Conservation (phyloP, 2,797 vertebrate genomes). For the Lerista edwardsae region DNA sequence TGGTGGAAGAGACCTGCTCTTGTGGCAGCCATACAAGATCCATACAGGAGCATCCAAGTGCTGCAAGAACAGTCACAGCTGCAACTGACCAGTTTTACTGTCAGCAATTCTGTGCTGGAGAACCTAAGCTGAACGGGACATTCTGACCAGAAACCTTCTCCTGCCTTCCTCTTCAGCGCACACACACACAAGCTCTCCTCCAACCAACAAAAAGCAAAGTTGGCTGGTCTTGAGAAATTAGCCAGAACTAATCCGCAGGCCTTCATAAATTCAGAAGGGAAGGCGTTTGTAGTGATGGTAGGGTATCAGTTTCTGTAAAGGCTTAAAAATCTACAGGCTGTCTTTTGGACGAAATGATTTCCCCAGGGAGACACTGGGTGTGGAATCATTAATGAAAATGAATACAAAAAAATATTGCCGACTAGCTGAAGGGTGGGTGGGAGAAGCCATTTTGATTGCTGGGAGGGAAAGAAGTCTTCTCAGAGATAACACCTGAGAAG, state of each 20-base stretch:
- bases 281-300: too few species aligned
- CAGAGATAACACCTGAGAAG: constrained; percentile 1
- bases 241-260: neutral
- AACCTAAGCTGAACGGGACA: neutral
- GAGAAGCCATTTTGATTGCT: neutral
- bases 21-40: neutral
- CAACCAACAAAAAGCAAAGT: neutral
- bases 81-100: neutral
- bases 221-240: neutral
- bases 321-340: neutral
- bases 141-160: neutral
- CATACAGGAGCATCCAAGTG: neutral
- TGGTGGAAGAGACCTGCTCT: neutral
- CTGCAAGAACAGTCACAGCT: neutral
- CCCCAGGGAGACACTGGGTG: neutral
- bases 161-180: neutral
- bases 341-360: neutral
- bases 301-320: too few species aligned
- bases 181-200: neutral
- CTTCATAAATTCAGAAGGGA: neutral
- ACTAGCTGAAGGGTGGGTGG: neutral
- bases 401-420: neutral
- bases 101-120: neutral
- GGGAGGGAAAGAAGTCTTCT: neutral
- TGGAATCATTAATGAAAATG: neutral